Conservation (phyloP, 2,888 invertebrate genomes). For the Smittia sp. region DNA sequence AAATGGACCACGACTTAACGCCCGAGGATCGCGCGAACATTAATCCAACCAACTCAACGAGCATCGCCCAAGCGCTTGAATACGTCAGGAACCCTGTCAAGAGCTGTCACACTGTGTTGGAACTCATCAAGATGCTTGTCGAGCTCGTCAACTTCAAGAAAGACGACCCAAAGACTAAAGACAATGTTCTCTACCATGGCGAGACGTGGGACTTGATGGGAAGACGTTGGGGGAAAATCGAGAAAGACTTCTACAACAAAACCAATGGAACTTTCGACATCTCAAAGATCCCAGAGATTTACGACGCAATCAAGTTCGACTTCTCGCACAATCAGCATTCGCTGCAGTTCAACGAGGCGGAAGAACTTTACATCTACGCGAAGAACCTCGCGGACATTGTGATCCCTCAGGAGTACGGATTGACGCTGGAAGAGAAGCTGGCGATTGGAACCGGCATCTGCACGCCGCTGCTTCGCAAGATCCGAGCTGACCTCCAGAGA, state of each 20-base stretch:
- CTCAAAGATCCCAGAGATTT: conserved; percentile 98
- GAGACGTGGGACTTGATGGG: conserved; percentile 99
- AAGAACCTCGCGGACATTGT: conserved; percentile 98
- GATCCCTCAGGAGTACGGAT: conserved; percentile 98
- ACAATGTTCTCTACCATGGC: conserved; percentile 92
- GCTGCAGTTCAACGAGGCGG: conserved; percentile 86
- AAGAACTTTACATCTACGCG: conserved; percentile 90
- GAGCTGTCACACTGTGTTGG: conserved; percentile 88
- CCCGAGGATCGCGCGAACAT: conserved; percentile 80
- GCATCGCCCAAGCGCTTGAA: conserved; percentile 86
- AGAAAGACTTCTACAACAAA: conserved; percentile 95
- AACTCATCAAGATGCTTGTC: conserved; percentile 81
- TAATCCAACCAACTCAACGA: conserved; percentile 89
- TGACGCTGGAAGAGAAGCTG: conserved; percentile 91
- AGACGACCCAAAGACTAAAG: conserved; percentile 88
- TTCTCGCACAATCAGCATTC: conserved; percentile 97
- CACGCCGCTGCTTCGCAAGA: conserved; percentile 92
- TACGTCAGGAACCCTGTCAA: conserved; percentile 94
- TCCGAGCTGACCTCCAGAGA: conserved; percentile 88
- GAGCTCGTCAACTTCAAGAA: conserved; percentile 80
- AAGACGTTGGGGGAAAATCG: conserved; percentile 94
- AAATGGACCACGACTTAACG: conserved; percentile 83
- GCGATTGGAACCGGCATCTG: conserved; percentile 97
- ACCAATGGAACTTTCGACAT: conserved; percentile 88
- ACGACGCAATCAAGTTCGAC: conserved; percentile 99